phyloP scores from a whole-genome alignment of 92 coral and sea anemone genomes.

The Blastomussa wellsi region DNA sequence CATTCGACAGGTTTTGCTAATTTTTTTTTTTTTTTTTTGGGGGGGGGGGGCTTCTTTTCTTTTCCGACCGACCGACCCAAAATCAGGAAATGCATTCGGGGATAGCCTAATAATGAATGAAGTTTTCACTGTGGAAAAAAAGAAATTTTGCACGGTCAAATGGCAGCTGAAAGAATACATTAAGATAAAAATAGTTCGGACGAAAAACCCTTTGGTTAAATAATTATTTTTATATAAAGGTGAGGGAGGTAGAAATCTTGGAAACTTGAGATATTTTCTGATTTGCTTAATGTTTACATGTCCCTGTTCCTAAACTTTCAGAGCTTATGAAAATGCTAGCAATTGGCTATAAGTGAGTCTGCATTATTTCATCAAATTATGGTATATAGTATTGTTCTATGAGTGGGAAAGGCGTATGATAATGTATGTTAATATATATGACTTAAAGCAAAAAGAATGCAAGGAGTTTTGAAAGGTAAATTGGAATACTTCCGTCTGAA shows the following conservation, averaged over 20 bases:
- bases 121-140: neutral
- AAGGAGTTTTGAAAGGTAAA: neutral
- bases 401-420: neutral
- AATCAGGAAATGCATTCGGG: too few relatives aligned
- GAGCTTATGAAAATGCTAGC: neutral
- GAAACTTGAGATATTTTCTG: neutral
- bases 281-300: too few relatives aligned
- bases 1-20: too few relatives aligned
- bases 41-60: too few relatives aligned
- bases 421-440: constrained; percentile 3
- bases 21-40: too few relatives aligned
- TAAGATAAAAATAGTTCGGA: neutral
- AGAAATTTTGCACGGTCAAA: neutral
- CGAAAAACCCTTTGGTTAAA: neutral
- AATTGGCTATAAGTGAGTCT: neutral
- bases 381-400: neutral
- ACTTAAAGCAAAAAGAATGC: constrained; percentile 35
- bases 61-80: too few relatives aligned
- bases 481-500: neutral
- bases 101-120: too few relatives aligned
- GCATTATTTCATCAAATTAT: neutral
- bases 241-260: neutral
- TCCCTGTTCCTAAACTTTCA: neutral
- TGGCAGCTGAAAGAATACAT: constrained; percentile 32
- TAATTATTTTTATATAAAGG: too few relatives aligned